Percentiles rank a stretch among this genome's conserved stretches.
These are phyloP conservation scores for Neopelma chrysocephalum DNA, from an alignment of 2,797 vertebrate species.

Conservation along the genomic window DNA sequence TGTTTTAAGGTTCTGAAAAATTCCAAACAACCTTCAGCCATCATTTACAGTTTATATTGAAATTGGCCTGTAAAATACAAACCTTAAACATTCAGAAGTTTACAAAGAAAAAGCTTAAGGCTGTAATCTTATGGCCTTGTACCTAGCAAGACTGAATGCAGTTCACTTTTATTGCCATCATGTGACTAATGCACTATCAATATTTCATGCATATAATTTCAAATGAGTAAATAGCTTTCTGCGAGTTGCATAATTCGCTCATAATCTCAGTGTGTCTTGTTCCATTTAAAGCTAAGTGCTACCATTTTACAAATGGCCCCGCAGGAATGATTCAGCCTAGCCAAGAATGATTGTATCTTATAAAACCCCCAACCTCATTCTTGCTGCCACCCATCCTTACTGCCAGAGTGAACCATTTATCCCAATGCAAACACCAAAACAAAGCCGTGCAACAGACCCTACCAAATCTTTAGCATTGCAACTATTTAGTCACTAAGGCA, in stretches of 20 bases:
- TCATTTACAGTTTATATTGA: neutral
- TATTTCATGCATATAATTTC: conserved; percentile 28
- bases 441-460: conserved; percentile 34
- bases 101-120: neutral
- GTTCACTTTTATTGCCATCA: neutral
- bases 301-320: conserved; percentile 3
- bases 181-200: conserved; percentile 8
- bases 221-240: conserved; percentile 45
- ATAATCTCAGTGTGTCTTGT: conserved; percentile 31
- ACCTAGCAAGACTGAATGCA: neutral
- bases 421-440: conserved; percentile 63
- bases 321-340: neutral
- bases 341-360: neutral
- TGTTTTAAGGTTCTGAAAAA: neutral
- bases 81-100: neutral
- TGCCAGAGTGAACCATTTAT: neutral
- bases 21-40: neutral
- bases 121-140: neutral
- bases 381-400: neutral
- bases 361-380: neutral
- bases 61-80: neutral
- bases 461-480: neutral
- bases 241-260: conserved; percentile 59
- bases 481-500: conserved; percentile 58
- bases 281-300: conserved; percentile 40